These are phyloP conservation scores for Heliconius aoede DNA, from an alignment of 2,888 invertebrate species.

Conservation along the genomic window DNA sequence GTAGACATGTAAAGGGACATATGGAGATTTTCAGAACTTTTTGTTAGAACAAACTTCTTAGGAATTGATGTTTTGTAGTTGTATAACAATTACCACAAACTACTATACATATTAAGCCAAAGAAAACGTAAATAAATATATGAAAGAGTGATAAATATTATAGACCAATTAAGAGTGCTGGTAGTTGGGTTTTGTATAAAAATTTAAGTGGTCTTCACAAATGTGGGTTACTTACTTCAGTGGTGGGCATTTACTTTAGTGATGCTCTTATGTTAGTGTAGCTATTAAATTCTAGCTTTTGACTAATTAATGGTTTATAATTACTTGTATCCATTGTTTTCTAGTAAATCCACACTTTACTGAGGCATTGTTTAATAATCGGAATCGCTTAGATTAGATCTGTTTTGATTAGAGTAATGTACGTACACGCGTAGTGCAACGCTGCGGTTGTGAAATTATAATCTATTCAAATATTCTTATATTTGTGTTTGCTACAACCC, in stretches of 20 bases:
- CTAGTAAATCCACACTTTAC: conserved; percentile 40
- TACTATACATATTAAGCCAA: neutral
- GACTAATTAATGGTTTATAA: conserved; percentile 43
- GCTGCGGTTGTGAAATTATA: neutral
- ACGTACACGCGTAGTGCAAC: conserved; percentile 6
- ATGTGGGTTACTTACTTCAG: conserved; percentile 2
- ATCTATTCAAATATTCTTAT: too few relatives aligned
- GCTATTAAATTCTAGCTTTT: conserved; percentile 33
- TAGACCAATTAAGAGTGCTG: neutral
- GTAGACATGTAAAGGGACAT: neutral
- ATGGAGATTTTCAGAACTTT: too few relatives aligned
- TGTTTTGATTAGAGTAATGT: conserved; percentile 35
- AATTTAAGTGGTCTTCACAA: neutral
- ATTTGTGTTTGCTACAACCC: neutral
- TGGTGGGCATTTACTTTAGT: neutral
- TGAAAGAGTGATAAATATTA: neutral
- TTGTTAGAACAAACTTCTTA: neutral
- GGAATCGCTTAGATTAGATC: conserved; percentile 42
- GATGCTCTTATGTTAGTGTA: conserved; percentile 31
- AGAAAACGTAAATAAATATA: neutral
- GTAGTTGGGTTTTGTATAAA: neutral
- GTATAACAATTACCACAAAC: neutral
- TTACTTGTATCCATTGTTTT: conserved; percentile 44
- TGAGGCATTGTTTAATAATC: conserved; percentile 44
- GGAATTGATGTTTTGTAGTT: neutral